Evolutionary conservation across 2,113 vertebrate species (phyloP).

Genomic region (Zapornia atra): DNA sequence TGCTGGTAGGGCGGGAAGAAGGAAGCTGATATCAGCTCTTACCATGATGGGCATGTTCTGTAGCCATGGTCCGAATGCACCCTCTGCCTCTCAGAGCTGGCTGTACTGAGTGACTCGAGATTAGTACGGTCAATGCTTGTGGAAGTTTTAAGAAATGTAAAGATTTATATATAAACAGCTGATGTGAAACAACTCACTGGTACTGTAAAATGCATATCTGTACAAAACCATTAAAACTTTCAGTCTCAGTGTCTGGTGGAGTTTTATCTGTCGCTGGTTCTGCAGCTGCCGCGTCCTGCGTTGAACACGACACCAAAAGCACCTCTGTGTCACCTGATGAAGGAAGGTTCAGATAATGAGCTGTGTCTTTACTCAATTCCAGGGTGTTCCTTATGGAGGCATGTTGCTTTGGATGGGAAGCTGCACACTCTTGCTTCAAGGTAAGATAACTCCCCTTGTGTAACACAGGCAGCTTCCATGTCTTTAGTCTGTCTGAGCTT

Average conservation of each 20-base stretch:
- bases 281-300: neutral
- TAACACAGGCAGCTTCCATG: neutral
- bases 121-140: neutral
- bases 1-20: neutral
- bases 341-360: neutral
- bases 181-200: neutral
- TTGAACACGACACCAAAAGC: rapidly evolving
- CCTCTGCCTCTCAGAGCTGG: neutral
- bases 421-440: neutral
- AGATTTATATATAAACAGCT: neutral
- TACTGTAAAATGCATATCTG: neutral
- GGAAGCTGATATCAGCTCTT: neutral
- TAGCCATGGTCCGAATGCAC: neutral
- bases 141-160: neutral
- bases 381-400: neutral
- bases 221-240: conserved; percentile 37
- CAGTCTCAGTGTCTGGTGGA: neutral
- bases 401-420: neutral
- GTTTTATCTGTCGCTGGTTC: neutral
- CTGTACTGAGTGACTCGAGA: neutral
- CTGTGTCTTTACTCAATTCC: neutral
- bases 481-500: neutral
- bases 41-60: neutral
- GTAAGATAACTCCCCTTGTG: neutral
- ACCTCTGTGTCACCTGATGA: neutral